Conservation (phyloP, 2,797 vertebrate species). For the Sebastes goodei region DNA sequence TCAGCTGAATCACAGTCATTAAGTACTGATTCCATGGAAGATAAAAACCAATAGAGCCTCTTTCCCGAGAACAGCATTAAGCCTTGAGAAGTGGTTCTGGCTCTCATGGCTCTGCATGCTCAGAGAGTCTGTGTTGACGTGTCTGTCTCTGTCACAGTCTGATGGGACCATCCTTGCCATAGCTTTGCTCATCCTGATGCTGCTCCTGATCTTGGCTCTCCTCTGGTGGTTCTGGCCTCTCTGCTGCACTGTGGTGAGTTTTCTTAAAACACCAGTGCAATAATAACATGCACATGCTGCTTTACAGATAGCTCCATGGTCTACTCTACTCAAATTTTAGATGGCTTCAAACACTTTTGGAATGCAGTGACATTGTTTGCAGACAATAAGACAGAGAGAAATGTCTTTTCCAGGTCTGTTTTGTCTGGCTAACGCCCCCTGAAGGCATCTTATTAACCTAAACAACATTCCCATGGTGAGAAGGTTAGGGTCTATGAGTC, state of each 20-base stretch:
- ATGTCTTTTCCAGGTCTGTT: constrained; percentile 49
- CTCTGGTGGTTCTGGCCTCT: constrained; percentile 99
- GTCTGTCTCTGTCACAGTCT: constrained; percentile 83
- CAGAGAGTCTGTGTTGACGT: constrained; percentile 26
- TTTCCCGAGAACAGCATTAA: background rate
- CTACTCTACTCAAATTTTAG: background rate
- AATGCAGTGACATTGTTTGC: background rate
- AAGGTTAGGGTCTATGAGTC: constrained; percentile 21
- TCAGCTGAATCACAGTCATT: background rate
- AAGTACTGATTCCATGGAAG: background rate
- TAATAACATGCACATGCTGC: constrained; percentile 5
- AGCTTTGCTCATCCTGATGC: constrained; percentile 92
- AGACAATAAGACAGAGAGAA: background rate
- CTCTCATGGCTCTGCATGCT: background rate
- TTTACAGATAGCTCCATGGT: constrained; percentile 2
- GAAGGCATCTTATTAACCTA: constrained; percentile 31
- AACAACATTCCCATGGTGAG: constrained; percentile 27
- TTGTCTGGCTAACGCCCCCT: constrained; percentile 12
- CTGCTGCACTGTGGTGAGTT: constrained; percentile 99
- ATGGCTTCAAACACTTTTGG: constrained; percentile 16
- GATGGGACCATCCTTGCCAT: constrained; percentile 97
- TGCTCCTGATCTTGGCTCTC: constrained; percentile 90
- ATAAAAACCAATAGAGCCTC: background rate
- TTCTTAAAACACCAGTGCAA: background rate
- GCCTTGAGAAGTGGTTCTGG: constrained; percentile 2